A percentile compares a stretch with the other conserved stretches of the same genome.
These are phyloP conservation scores for Lissonota sp. DNA, from an alignment of 2,888 invertebrate species.

Conservation along the genomic window DNA sequence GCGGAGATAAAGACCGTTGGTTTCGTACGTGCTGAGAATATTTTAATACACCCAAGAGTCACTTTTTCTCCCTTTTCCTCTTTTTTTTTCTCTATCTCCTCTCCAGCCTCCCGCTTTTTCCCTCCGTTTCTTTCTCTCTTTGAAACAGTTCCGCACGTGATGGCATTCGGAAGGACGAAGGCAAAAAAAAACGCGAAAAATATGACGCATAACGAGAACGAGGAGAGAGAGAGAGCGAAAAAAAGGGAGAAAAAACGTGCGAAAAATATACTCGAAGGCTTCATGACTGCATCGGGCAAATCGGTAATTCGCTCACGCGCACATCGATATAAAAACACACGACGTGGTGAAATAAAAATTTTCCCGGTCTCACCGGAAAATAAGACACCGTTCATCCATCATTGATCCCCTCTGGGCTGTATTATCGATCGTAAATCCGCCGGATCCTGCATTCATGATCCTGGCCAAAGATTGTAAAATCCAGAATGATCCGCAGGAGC, in stretches of 20 bases:
- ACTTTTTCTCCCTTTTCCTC: not conserved
- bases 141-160: slow-evolving; percentile 28
- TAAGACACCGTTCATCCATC: too few species aligned
- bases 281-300: too few species aligned
- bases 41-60: slow-evolving; percentile 16
- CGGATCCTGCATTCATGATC: too few species aligned
- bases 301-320: too few species aligned
- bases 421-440: too few species aligned
- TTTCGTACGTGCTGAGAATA: slow-evolving; percentile 47
- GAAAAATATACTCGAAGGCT: slow-evolving; percentile 6
- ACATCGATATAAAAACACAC: too few species aligned
- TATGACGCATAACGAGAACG: slow-evolving; percentile 11
- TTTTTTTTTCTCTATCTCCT: not conserved
- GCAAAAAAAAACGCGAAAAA: not conserved
- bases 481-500: too few species aligned
- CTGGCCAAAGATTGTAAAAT: too few species aligned
- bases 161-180: not conserved
- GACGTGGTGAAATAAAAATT: too few species aligned
- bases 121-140: not conserved
- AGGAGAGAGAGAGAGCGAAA: not conserved
- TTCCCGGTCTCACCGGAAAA: too few species aligned
- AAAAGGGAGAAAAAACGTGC: slow-evolving; percentile 10
- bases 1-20: slow-evolving; percentile 38
- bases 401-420: too few species aligned
- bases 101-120: not conserved